A percentile compares a stretch with the other conserved stretches of the same genome.
phyloP scores from a whole-genome alignment of 2,888 invertebrate species.

The Onchidella celtica region DNA sequence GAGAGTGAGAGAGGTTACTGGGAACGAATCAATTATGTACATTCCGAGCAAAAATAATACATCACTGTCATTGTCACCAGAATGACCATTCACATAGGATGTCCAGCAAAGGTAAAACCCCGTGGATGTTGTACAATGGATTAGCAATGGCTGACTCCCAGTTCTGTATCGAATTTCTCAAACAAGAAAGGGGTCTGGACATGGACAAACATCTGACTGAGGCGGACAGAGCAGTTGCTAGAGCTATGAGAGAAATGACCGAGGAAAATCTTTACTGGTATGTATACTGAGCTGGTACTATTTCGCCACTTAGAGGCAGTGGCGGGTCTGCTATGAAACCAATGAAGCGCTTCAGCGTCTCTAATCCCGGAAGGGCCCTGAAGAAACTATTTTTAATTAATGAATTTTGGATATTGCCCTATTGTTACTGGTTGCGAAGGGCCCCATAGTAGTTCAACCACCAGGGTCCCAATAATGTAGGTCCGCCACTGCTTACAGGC shows the following conservation, averaged over 20 bases:
- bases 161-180: slow-evolving; percentile 78
- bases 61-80: too few relatives aligned
- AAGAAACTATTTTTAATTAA: too few relatives aligned
- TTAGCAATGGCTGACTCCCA: slow-evolving; percentile 78
- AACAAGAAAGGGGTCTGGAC: slow-evolving; percentile 70
- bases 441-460: too few relatives aligned
- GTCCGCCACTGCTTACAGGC: too few relatives aligned
- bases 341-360: neutral
- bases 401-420: too few relatives aligned
- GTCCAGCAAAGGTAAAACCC: slow-evolving; percentile 79
- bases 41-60: too few relatives aligned
- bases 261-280: slow-evolving; percentile 80
- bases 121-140: slow-evolving; percentile 80
- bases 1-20: too few relatives aligned
- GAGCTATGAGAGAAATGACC: slow-evolving; percentile 76
- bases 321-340: too few relatives aligned
- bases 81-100: slow-evolving; percentile 73
- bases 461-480: too few relatives aligned
- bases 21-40: too few relatives aligned
- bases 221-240: slow-evolving; percentile 72
- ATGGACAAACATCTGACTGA: slow-evolving; percentile 67
- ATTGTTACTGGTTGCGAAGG: too few relatives aligned
- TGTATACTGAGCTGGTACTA: neutral
- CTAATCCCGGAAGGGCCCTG: too few relatives aligned
- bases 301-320: neutral